phyloP scores from a whole-genome alignment of 1,140 invertebrate genomes.

The Oncopeltus fasciatus region DNA sequence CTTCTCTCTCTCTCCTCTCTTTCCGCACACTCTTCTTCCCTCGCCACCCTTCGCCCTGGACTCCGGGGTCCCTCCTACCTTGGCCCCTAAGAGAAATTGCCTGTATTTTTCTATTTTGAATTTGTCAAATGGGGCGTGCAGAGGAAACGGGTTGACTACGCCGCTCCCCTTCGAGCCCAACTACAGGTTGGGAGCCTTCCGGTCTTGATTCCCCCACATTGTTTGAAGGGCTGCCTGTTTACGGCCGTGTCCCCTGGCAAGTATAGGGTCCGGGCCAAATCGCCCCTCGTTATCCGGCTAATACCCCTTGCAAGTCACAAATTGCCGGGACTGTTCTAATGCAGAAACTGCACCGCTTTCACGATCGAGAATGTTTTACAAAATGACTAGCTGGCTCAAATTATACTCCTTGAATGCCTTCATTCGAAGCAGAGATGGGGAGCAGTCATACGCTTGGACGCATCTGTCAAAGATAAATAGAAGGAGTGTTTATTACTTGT shows the following conservation, averaged over 20 bases:
- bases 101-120: conserved; percentile 8
- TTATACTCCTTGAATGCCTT: too few relatives aligned
- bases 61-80: background rate
- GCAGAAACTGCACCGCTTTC: too few relatives aligned
- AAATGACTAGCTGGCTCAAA: too few relatives aligned
- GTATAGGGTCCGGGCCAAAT: background rate
- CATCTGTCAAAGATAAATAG: too few relatives aligned
- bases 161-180: background rate
- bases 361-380: too few relatives aligned
- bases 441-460: too few relatives aligned
- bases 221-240: background rate
- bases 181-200: background rate
- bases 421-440: too few relatives aligned
- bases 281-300: background rate
- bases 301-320: too few relatives aligned
- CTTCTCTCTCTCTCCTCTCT: background rate
- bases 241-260: background rate
- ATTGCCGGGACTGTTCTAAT: too few relatives aligned
- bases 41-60: background rate
- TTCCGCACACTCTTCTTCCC: background rate
- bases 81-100: background rate
- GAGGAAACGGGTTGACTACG: too few relatives aligned
- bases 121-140: conserved; percentile 4
- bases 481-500: too few relatives aligned
- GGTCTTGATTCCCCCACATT: background rate